A percentile compares a stretch with the other conserved stretches of the same genome.
Evolutionary conservation across 2,797 vertebrate species (phyloP).

Genomic region (Telmatherina bonti): DNA sequence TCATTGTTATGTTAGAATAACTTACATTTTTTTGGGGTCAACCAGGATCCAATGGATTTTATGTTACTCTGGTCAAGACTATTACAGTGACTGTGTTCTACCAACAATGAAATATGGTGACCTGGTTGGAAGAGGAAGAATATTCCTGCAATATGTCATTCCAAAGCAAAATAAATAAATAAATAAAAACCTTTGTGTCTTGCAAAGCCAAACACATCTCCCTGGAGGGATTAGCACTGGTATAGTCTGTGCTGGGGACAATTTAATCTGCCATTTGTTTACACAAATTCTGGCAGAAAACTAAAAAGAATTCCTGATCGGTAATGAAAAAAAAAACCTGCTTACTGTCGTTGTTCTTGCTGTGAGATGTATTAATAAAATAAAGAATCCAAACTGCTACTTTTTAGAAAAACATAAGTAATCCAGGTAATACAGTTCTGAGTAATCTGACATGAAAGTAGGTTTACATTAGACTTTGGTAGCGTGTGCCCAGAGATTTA

Average conservation of each 20-base stretch:
- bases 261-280: not conserved
- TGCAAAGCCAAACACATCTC: not conserved
- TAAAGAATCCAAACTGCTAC: not conserved
- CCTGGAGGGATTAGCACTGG: not conserved
- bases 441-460: not conserved
- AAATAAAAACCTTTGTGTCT: too few relatives aligned
- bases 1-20: not conserved
- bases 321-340: not conserved
- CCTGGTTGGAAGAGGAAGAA: not conserved
- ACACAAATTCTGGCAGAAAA: not conserved
- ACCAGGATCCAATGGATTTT: not conserved
- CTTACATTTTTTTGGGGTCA: not conserved
- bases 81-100: not conserved
- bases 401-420: not conserved
- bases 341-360: not conserved
- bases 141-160: not conserved
- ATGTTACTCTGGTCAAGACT: not conserved
- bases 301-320: not conserved
- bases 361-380: not conserved
- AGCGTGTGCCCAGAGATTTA: not conserved
- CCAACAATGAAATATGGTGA: not conserved
- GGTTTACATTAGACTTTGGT: not conserved
- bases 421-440: not conserved
- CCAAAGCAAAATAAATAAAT: too few relatives aligned
- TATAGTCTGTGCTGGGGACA: not conserved